Conservation (phyloP, 2,113 vertebrate species). For the Xyrauchen texanus region DNA sequence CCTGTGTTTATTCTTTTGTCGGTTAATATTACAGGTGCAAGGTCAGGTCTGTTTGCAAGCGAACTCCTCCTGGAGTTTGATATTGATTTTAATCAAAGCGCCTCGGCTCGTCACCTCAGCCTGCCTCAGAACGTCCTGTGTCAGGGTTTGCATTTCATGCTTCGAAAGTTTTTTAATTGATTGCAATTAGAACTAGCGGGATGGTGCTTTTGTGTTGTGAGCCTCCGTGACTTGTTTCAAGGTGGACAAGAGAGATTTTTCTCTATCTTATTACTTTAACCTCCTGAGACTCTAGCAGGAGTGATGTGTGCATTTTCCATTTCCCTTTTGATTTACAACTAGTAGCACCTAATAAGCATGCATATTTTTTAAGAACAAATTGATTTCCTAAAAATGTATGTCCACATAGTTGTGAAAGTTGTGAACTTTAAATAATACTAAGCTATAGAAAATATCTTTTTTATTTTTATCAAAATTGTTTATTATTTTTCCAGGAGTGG, state of each 20-base stretch:
- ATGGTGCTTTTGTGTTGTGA: neutral
- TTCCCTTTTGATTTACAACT: too few species aligned
- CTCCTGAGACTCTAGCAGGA: too few species aligned
- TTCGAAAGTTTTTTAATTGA: constrained; percentile 49
- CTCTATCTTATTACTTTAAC: neutral
- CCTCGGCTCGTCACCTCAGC: neutral
- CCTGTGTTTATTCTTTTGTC: neutral
- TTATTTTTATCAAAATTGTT: too few species aligned
- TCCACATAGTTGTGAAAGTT: too few species aligned
- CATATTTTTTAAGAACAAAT: too few species aligned
- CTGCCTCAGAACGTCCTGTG: constrained; percentile 22
- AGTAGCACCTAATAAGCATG: too few species aligned
- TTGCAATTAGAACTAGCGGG: constrained; percentile 45
- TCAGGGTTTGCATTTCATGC: constrained; percentile 45
- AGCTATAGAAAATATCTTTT: too few species aligned
- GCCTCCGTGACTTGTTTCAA: neutral
- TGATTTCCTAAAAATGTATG: too few species aligned
- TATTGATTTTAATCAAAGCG: constrained; percentile 54
- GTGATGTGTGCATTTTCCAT: too few species aligned
- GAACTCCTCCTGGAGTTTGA: constrained; percentile 15
- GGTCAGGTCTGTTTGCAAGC: constrained; percentile 44
- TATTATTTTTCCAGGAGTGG: too few species aligned
- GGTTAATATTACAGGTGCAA: constrained; percentile 38
- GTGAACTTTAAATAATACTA: too few species aligned
- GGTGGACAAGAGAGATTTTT: neutral